Percentiles rank a stretch among this genome's conserved stretches.
These are phyloP conservation scores for Xiphophorus birchmanni DNA, from an alignment of 2,797 vertebrate species.

Conservation along the genomic window DNA sequence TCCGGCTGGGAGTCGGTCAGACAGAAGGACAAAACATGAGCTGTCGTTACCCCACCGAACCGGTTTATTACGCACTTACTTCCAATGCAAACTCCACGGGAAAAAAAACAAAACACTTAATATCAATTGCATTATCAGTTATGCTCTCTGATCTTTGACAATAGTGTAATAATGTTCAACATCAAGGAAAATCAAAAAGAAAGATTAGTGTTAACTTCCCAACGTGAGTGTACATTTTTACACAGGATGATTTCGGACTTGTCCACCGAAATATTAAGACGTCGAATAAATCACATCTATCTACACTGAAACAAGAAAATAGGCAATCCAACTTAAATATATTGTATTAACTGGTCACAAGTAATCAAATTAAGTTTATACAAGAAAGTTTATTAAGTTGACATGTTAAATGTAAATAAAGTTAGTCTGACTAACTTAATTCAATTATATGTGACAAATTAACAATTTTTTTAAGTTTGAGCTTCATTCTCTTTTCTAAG, in stretches of 20 bases:
- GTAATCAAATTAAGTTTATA: too few species aligned
- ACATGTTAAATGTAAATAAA: too few species aligned
- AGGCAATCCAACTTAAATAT: too few species aligned
- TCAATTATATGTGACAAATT: too few species aligned
- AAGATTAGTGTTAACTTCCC: not conserved
- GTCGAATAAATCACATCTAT: not conserved
- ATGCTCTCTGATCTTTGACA: not conserved
- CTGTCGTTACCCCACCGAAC: slow-evolving; percentile 47
- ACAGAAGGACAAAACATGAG: slow-evolving; percentile 22
- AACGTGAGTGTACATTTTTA: not conserved
- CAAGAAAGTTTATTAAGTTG: too few species aligned
- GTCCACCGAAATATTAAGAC: not conserved
- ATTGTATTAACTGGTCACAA: too few species aligned
- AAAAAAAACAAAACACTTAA: not conserved
- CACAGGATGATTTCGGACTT: not conserved
- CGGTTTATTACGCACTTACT: slow-evolving; percentile 37
- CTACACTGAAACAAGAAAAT: not conserved
- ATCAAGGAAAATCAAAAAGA: not conserved
- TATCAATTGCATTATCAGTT: not conserved
- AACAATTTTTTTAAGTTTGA: too few species aligned
- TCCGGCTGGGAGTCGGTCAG: slow-evolving; percentile 31
- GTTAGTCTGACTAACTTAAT: too few species aligned
- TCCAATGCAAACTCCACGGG: slow-evolving; percentile 31
- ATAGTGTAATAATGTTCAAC: not conserved
- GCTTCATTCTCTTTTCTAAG: too few species aligned